Evolutionary conservation across 1,140 invertebrate genomes (phyloP).

Genomic region (Pogonus chalceus): DNA sequence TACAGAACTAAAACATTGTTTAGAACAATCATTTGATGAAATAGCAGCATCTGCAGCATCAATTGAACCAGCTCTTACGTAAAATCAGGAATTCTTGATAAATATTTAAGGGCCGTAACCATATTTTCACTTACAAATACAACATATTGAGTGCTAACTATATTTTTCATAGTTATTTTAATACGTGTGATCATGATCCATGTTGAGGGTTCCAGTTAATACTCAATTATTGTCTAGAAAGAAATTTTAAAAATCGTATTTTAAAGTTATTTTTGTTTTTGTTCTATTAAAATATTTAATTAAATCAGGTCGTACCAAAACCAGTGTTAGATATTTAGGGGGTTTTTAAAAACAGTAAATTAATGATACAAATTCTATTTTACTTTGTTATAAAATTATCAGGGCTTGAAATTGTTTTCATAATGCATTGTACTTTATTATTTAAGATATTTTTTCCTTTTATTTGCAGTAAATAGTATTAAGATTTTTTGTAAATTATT

Average conservation of each 20-base stretch:
- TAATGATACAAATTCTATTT: background rate
- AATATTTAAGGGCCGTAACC: background rate
- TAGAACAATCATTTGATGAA: conserved; percentile 86
- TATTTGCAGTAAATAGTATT: background rate
- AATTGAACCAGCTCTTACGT: background rate
- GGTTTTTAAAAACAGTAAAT: background rate
- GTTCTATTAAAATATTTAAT: no score
- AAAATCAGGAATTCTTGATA: no score
- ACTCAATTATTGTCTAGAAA: background rate
- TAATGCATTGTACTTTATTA: background rate
- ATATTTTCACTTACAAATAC: background rate
- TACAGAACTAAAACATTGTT: conserved; percentile 86
- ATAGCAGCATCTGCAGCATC: conserved; percentile 49
- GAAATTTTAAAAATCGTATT: no score
- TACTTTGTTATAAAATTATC: background rate
- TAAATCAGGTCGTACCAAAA: no score
- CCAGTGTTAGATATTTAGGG: background rate
- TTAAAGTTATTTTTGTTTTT: no score
- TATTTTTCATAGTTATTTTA: conserved; percentile 5
- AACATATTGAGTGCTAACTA: conserved; percentile 3
- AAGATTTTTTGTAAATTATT: conserved; percentile 7
- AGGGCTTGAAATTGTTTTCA: background rate
- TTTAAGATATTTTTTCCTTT: conserved; percentile 1
- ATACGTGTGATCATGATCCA: background rate
- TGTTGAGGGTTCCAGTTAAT: background rate